A percentile compares a stretch with the other conserved stretches of the same genome.
Evolutionary conservation across 2,888 invertebrate species (phyloP).

Genomic region (Yponomeuta malinellus): DNA sequence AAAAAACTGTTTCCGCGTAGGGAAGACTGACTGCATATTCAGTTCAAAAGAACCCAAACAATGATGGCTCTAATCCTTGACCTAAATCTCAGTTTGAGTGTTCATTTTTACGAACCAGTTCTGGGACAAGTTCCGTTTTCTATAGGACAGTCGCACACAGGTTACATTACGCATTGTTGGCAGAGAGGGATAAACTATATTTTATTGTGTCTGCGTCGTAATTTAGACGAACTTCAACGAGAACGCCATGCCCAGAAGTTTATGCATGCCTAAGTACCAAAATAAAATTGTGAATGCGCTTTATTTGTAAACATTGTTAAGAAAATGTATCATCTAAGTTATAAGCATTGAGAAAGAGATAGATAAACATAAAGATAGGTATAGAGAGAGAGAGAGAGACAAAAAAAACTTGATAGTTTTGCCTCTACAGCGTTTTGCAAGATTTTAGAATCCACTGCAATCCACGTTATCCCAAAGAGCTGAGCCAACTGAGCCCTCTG

Average conservation of each 20-base stretch:
- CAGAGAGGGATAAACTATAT: not conserved
- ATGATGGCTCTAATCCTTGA: slow-evolving; percentile 47
- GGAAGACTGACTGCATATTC: slow-evolving; percentile 28
- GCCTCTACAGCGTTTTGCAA: no score
- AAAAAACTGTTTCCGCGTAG: slow-evolving; percentile 40
- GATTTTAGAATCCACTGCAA: no score
- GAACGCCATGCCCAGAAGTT: not conserved
- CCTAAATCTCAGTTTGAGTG: slow-evolving; percentile 32
- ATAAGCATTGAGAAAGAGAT: no score
- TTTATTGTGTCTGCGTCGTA: not conserved
- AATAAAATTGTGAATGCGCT: no score
- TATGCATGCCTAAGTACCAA: no score
- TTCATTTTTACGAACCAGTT: not conserved
- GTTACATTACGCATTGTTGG: slow-evolving; percentile 32
- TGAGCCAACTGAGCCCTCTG: no score
- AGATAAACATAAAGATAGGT: no score
- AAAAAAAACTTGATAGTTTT: no score
- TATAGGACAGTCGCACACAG: slow-evolving; percentile 47
- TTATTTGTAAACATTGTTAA: no score
- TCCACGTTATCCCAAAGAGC: no score
- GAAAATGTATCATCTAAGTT: no score
- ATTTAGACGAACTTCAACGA: not conserved
- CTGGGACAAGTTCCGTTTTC: slow-evolving; percentile 25
- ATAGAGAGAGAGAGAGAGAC: no score
- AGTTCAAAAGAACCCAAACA: slow-evolving; percentile 14